Evolutionary conservation across 2,888 invertebrate genomes (phyloP), one percentile per base, ranked within the genome.

Genomic region (Microctonus hyperodae): DNA sequence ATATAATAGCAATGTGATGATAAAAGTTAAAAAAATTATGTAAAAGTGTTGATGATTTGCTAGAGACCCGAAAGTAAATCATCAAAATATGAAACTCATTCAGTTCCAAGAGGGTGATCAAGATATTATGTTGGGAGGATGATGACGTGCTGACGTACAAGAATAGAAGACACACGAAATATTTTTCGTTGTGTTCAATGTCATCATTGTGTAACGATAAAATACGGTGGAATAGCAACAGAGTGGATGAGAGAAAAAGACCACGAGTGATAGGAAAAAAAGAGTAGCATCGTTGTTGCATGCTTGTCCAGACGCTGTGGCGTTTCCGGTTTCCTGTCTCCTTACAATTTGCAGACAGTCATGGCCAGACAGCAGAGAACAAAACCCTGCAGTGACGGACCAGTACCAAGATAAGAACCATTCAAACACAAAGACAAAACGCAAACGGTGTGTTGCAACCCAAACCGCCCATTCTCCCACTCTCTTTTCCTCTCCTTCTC

Each of bases 261-360:
- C 56, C 23, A 37, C 33, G 40, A 9, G 58, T 20, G n/a, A 59
- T 28, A 28, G 44, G 4, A 44, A n/a, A 44, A 9, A 35, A 10
- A 35, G 33, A 61, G 33, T 13, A 50, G 23, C 16, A 16, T n/a
- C 16, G 7, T 51, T 53, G 53, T 23, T 53, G 70, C 68, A 56
- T 56, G 59, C 64, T 70, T 77, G 81, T 79, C 81, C 81, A 82
- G 81, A 81, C 80, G 78, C 67, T 81, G 57, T 71, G 69, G 73
- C 74, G 75, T 78, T 74, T 79, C 79, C 79, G 79, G 79, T 78
- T 82, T 83, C 81, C 82, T 81, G 81, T 80, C 78, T 69, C 79
- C 78, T 81, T 78, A 81, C 81, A 81, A 82, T 81, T 79, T 77
- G 75, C 79, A 76, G 79, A 78, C 80, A 81, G 79, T 77, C 75